These are phyloP conservation scores for Eupsilia transversa DNA, from an alignment of 2,888 invertebrate species.

Conservation along the genomic window DNA sequence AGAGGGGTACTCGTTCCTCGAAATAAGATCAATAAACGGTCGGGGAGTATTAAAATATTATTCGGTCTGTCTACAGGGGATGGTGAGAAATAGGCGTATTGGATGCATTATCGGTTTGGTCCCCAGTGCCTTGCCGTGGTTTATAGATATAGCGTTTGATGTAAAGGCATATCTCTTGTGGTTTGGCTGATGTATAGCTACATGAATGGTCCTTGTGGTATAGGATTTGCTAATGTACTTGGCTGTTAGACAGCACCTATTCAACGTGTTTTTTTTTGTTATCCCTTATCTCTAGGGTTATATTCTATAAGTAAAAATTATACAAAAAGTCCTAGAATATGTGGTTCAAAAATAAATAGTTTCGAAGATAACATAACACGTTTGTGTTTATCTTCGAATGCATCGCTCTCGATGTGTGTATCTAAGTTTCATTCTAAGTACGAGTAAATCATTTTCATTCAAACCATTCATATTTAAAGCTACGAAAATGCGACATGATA, in stretches of 20 bases:
- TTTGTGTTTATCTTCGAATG: too few relatives aligned
- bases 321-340: too few relatives aligned
- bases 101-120: constrained; percentile 38
- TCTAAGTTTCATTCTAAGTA: too few relatives aligned
- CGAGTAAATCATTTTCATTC: too few relatives aligned
- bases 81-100: constrained; percentile 11
- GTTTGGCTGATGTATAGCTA: constrained; percentile 20
- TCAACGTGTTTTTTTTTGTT: too few relatives aligned
- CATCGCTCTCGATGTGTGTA: too few relatives aligned
- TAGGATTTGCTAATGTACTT: neutral
- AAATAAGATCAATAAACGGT: constrained; percentile 59
- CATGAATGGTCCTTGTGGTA: neutral
- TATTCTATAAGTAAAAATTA: too few relatives aligned
- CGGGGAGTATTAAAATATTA: constrained; percentile 51
- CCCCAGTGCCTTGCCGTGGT: constrained; percentile 17
- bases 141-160: constrained; percentile 27
- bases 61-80: constrained; percentile 28
- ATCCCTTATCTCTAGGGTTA: too few relatives aligned
- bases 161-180: constrained; percentile 17
- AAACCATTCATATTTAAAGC: too few relatives aligned
- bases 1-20: constrained; percentile 23
- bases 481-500: too few relatives aligned
- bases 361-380: too few relatives aligned
- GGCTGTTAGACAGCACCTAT: neutral
- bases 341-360: too few relatives aligned